Evolutionary conservation across 2,888 invertebrate species (phyloP), one percentile per base, ranked within the genome.

Genomic region (Eristalis pertinax): DNA sequence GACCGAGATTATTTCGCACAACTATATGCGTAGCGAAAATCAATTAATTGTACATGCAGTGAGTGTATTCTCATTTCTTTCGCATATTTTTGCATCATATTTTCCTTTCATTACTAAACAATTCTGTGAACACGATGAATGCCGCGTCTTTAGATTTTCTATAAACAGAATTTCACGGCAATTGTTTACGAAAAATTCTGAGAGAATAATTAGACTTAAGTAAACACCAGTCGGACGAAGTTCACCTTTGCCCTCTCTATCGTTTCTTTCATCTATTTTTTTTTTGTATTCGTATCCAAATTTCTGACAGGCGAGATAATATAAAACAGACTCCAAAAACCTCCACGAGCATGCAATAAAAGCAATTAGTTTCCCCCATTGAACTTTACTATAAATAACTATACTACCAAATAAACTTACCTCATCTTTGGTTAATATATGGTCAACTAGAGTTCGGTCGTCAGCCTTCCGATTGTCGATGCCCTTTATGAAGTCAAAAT

Each of bases 381-480:
- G 24, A 50, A 68, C 38, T 69, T 35, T 65, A 7, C 15, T n/a
- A 50, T 24, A 81, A 67, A 83, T 60, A 87, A 78, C 60, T 65
- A 62, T 35, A 32, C 4, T 41, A 41, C 15, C 26, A 64, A 60
- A 35, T 50, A 63, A 56, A 67, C 91, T 91, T 89, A 93, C 93
- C 92, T 95, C 95, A 92, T 96, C 96, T 90, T 96, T 96, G 0
- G 96, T 95, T 74, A 99, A 94, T 90, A 98, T 96, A 90, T 97
- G 97, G 94, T 99, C 99, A n/a, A 99, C 98, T 76, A 99, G 94
- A 89, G 98, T 98, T 91, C 98, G 95, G 92, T 99, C 99, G 91
- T 99, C 98, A 89, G 98, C 97, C 94, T 97, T 98, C 88, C 97
- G 95, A 92, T 97, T 97, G 93, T 99, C 99, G 78, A 99, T 98